Evolutionary conservation across 2,113 vertebrate genomes (phyloP).

Genomic region (Otis tarda): DNA sequence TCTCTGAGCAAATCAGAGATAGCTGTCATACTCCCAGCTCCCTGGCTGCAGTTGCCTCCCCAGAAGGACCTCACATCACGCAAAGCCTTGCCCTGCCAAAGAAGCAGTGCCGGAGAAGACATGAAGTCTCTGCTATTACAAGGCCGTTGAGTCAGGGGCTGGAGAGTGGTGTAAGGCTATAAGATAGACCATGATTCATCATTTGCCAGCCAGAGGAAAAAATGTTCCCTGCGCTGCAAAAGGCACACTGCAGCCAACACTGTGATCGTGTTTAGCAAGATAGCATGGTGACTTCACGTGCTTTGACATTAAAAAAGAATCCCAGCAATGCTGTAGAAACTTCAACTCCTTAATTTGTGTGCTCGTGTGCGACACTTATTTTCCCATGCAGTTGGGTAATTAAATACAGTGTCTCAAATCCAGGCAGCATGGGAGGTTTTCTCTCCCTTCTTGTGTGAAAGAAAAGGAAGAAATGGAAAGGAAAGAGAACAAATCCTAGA

Average conservation of each 20-base stretch:
- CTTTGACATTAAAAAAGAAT: neutral
- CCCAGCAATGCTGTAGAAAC: neutral
- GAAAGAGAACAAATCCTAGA: neutral
- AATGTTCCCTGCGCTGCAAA: fast-evolving
- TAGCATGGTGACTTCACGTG: neutral
- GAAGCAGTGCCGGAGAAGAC: neutral
- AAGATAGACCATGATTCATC: conserved; percentile 48
- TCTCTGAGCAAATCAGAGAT: neutral
- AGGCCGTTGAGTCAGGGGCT: conserved; percentile 1
- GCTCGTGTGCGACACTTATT: neutral
- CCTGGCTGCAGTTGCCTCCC: neutral
- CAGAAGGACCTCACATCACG: neutral
- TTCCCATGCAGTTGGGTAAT: neutral
- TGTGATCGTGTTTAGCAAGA: neutral
- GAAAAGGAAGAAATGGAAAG: neutral
- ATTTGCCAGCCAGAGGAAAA: neutral
- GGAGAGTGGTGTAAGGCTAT: neutral
- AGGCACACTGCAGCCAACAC: neutral
- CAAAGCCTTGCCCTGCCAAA: neutral
- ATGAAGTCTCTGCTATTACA: conserved; percentile 28
- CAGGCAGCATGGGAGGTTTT: neutral
- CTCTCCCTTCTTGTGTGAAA: neutral
- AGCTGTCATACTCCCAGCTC: neutral
- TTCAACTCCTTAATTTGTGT: neutral
- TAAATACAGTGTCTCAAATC: neutral